Base-by-base conservation (phyloP, 2,113 vertebrate genomes). In the Centrocercus urophasianus region DNA sequence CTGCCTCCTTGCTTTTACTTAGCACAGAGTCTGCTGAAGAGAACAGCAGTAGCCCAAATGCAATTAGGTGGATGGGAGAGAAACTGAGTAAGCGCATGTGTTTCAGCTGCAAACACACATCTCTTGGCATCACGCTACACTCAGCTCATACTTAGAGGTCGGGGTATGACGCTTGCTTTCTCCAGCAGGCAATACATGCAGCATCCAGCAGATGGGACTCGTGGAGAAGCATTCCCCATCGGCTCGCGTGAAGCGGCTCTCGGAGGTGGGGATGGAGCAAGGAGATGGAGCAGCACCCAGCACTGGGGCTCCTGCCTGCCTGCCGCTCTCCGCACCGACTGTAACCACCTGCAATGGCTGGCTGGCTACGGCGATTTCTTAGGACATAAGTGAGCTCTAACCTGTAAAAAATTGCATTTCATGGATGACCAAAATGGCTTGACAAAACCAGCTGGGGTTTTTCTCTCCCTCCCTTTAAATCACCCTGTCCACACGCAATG, bases 131-230 rank as follows among this genome's bases (percentile, higher is more conserved):
- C 71, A 80, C 16, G 15, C 91, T 2, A 22, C 74, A 22, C 84
- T 84, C 67, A 43, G 93, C 83, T 86, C 45, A 11, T 21, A 63
- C 19, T 77, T 61, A 63, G 94, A 93, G 74, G 78, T 64, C 83
- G 24, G 48, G n/a, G 11, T 36, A 36, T 3, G n/a, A 71, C 3
- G 47, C n/a, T 96, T 77, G 73, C 61, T 21, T 50, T 70, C 84
- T 94, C 64, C n/a, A 72, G 67, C 83, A 96, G 72, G 91, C 95
- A 97, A 59, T 96, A 88, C 88, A 66, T 52, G 34, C n/a, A 17
- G 48, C 45, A 90, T 95, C 97, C 98, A 98, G 97, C 95, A 98
- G 98, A 96, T 98, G 98, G 98, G 95, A 97, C 95, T 96, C 88
- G 94, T 8, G 96, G 92, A 97, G 96, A 98, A 97, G 96, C 66